Evolutionary conservation across 2,888 invertebrate species (phyloP), one percentile per base, ranked within the genome.

Genomic region (Nudaria mundana): DNA sequence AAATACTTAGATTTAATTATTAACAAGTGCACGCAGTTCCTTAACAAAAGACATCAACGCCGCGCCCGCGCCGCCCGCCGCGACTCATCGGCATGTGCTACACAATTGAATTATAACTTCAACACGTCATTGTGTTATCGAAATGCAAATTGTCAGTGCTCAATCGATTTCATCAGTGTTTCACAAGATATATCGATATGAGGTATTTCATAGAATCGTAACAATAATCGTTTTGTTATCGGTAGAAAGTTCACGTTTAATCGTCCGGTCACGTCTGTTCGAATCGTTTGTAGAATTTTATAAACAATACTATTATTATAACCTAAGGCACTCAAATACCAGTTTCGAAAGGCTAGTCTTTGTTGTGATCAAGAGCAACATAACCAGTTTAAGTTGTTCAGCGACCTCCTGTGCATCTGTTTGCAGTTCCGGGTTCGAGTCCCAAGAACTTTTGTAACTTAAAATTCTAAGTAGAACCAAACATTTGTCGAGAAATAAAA

Each of bases 371-470:
- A 48, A 64, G 48, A 55, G 48, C 50, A 56, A 55, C 26, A 38
- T 41, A 57, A 68, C 66, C 57, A 56, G 69, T 67, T 68, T 56
- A 40, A 37, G 37, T 53, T 48, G 53, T 37, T 43, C 33, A 28
- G 12, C 23, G 40, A 44, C 39, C 30, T 40, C 44, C 28, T 31
- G 39, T 57, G 54, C 65, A 65, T 61, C 60, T 57, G 59, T 50
- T 40, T 48, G 41, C 40, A 61, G 66, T 70, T 70, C 71, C 71
- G 69, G 67, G 67, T 67, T 62, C 44, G 44, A 45, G 39, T 54
- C 42, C 36, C 38, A 37, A 32, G 30, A 23, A 30, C 28, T 32
- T 22, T 37, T 33, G 5, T n/a, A 29, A 5, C 20, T 7, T 20
- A 7, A 20, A 20, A 20, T 20, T 20, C 2, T 7, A 2, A 7